phyloP scores from a whole-genome alignment of 2,888 invertebrate genomes.

The Masnerella sp. region DNA sequence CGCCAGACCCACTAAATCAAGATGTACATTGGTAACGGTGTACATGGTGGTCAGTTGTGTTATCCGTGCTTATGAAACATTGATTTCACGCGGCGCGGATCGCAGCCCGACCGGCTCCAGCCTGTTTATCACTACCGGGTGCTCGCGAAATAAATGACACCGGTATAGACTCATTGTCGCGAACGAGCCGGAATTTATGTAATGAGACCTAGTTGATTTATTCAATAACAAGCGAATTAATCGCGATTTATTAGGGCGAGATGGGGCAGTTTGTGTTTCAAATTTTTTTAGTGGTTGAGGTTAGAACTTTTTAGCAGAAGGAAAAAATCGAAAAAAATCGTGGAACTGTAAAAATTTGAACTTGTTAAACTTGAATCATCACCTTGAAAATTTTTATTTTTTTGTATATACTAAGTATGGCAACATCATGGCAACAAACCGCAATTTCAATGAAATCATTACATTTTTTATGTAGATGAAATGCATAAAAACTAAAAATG shows the following conservation, averaged over 20 bases:
- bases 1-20: slow-evolving; percentile 77
- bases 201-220: slow-evolving; percentile 43
- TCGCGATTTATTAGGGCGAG: slow-evolving; percentile 6
- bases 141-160: slow-evolving; percentile 53
- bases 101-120: slow-evolving; percentile 64
- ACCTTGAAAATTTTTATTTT: too few relatives aligned
- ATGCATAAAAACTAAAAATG: too few relatives aligned
- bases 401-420: too few relatives aligned
- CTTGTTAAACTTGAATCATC: too few relatives aligned
- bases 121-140: slow-evolving; percentile 68
- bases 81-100: slow-evolving; percentile 76
- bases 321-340: too few relatives aligned
- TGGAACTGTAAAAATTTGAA: too few relatives aligned
- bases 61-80: slow-evolving; percentile 77
- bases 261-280: too few relatives aligned
- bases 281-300: neutral
- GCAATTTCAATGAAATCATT: too few relatives aligned
- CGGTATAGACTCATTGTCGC: slow-evolving; percentile 21
- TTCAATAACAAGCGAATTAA: slow-evolving; percentile 19
- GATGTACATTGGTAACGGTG: slow-evolving; percentile 77
- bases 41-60: slow-evolving; percentile 73
- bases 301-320: too few relatives aligned
- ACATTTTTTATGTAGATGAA: too few relatives aligned
- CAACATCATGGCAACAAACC: too few relatives aligned
- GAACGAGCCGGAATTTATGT: slow-evolving; percentile 34